phyloP scores from a whole-genome alignment of 30 jellyfish, hydroid and myxozoan species.

The Euphysa ruthae region DNA sequence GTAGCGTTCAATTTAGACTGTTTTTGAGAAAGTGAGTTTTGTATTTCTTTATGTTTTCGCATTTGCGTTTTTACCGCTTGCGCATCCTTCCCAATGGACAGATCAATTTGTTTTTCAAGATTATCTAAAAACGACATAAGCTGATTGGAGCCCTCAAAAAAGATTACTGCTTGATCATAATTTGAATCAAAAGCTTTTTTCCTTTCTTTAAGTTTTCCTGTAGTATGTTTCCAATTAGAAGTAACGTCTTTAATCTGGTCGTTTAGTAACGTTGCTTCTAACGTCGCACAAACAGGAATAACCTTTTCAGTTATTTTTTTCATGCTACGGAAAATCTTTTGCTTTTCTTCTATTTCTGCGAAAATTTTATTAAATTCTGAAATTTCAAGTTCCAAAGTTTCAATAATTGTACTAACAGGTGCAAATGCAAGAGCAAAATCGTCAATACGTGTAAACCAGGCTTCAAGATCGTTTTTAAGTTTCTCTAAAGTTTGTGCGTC shows the following conservation, averaged over 20 bases:
- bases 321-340: conserved; percentile 35
- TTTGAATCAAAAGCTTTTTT: conserved; percentile 67
- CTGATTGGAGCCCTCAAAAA: conserved; percentile 72
- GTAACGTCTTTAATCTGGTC: conserved; percentile 55
- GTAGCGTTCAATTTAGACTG: conserved; percentile 73
- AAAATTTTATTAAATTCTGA: conserved; percentile 53
- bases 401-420: conserved; percentile 69
- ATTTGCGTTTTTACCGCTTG: conserved; percentile 80
- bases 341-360: conserved; percentile 64
- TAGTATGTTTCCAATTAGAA: conserved; percentile 65
- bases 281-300: conserved; percentile 42
- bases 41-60: conserved; percentile 74
- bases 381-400: conserved; percentile 54
- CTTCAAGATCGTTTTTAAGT: conserved; percentile 40
- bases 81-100: conserved; percentile 85
- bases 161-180: conserved; percentile 53
- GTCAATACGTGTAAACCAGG: conserved; percentile 73
- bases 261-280: conserved; percentile 47
- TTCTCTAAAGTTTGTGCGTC: conserved; percentile 45
- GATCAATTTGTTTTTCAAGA: conserved; percentile 50
- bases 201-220: conserved; percentile 49
- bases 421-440: conserved; percentile 64
- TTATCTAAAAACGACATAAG: conserved; percentile 53
- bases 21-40: conserved; percentile 54
- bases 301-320: conserved; percentile 46